A percentile compares a stretch with the other conserved stretches of the same genome.
These are phyloP conservation scores for Cotesia chilonis DNA, from an alignment of 1,140 invertebrate species.

Conservation along the genomic window DNA sequence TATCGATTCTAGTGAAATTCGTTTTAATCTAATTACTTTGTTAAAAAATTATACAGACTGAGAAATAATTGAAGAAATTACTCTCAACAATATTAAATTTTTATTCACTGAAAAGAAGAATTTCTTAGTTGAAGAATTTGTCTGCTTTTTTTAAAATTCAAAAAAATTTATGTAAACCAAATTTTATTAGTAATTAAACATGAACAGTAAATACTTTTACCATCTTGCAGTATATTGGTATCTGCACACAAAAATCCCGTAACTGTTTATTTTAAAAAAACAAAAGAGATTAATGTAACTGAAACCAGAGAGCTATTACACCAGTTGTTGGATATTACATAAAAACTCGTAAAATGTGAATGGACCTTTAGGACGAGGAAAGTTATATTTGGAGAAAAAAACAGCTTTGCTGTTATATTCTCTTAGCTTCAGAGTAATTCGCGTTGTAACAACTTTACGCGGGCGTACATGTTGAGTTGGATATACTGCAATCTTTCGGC, in stretches of 20 bases:
- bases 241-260: neutral
- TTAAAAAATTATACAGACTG: too few relatives aligned
- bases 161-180: too few relatives aligned
- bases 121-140: neutral
- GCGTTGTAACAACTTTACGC: neutral
- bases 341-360: constrained; percentile 1
- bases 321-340: neutral
- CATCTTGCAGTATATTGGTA: too few relatives aligned
- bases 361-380: neutral
- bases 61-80: too few relatives aligned
- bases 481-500: constrained; percentile 27
- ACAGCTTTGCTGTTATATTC: constrained; percentile 9
- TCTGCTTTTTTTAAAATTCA: too few relatives aligned
- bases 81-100: too few relatives aligned
- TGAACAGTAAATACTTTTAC: too few relatives aligned
- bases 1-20: too few relatives aligned
- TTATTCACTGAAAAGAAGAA: neutral
- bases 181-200: too few relatives aligned
- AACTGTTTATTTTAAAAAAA: neutral
- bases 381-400: neutral
- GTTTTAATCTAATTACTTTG: too few relatives aligned
- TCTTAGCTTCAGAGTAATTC: neutral
- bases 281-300: neutral
- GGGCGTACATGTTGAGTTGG: constrained; percentile 10
- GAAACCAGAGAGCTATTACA: too few relatives aligned